Evolutionary conservation across 2,888 invertebrate species (phyloP), one percentile per base, ranked within the genome.

Genomic region (Leucoptera coffeella): DNA sequence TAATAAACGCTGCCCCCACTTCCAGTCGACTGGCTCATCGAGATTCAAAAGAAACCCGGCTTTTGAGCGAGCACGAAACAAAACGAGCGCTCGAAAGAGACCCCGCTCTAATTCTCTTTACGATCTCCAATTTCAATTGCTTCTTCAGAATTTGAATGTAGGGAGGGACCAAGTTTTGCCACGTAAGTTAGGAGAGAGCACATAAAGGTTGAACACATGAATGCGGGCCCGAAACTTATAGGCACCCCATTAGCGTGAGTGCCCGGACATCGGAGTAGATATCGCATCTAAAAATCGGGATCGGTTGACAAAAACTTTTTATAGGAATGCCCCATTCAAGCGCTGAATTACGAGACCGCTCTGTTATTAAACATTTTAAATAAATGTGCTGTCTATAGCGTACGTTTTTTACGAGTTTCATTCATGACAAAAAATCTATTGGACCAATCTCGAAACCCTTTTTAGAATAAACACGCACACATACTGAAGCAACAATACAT

Each of bases 101-200:
- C 61, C 64, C 65, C 51, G 65, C 50, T 62, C 64, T 67, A 67
- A 69, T 69, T 69, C 69, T 65, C 65, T 67, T 64, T 64, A 61
- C 60, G 64, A 65, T 67, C 67, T 69, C 69, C 65, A 56, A 67
- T 69, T 69, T 69, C 69, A 69, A 69, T 69, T 67, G 67, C 69
- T 69, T 60, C 69, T 69, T 67, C 64, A 69, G 61, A 67, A 62
- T 69, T 65, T 69, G 65, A 65, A 67, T 65, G 60, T 59, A 49
- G 69, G 67, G 65, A 65, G 69, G 69, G 65, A 64, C 60, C 56
- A 58, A 62, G 58, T 64, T 61, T 64, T 67, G 65, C 64, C 69
- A 65, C 67, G 65, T 67, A 64, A 37, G 45, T 9, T 17, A 17
- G 9, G 49, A 39, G 36, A 40, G 38, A 42, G 38, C 41, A 45